Conservation (phyloP, 2,888 invertebrate species). For the Macaria notata region DNA sequence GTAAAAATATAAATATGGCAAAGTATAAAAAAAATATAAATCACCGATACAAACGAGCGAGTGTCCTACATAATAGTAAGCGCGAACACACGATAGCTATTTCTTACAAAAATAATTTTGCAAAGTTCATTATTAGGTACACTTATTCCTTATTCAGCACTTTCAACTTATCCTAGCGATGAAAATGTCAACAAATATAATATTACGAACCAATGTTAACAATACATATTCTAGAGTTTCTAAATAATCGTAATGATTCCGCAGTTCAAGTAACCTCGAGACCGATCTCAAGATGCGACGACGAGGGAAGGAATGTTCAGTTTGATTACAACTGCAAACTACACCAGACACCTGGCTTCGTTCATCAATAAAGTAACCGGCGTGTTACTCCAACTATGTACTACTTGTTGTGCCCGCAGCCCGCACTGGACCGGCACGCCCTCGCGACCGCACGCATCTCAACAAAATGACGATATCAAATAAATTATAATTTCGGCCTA, state of each 20-base stretch:
- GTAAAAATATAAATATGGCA: too few species aligned
- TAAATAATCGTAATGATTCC: slow-evolving; percentile 40
- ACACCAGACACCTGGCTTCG: too few species aligned
- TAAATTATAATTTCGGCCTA: slow-evolving; percentile 64
- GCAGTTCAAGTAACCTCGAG: slow-evolving; percentile 10
- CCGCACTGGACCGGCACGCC: too few species aligned
- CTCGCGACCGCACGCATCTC: slow-evolving; percentile 9
- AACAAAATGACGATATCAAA: slow-evolving; percentile 35
- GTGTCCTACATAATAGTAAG: too few species aligned
- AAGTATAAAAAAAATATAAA: too few species aligned
- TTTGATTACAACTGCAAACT: slow-evolving; percentile 25
- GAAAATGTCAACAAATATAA: slow-evolving; percentile 52
- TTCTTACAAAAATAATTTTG: too few species aligned
- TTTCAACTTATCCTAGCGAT: slow-evolving; percentile 48
- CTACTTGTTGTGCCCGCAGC: too few species aligned
- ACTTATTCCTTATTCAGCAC: slow-evolving; percentile 40
- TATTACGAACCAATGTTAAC: slow-evolving; percentile 43
- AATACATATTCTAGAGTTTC: slow-evolving; percentile 48
- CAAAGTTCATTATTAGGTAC: slow-evolving; percentile 7
- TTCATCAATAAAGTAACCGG: too few species aligned
- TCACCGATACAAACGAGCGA: too few species aligned
- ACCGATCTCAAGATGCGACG: slow-evolving; percentile 33
- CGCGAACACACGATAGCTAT: too few species aligned
- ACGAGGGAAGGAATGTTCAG: slow-evolving; percentile 52
- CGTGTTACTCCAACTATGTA: too few species aligned